Evolutionary conservation across 2,113 vertebrate species (phyloP).

Genomic region (Calonectris borealis): DNA sequence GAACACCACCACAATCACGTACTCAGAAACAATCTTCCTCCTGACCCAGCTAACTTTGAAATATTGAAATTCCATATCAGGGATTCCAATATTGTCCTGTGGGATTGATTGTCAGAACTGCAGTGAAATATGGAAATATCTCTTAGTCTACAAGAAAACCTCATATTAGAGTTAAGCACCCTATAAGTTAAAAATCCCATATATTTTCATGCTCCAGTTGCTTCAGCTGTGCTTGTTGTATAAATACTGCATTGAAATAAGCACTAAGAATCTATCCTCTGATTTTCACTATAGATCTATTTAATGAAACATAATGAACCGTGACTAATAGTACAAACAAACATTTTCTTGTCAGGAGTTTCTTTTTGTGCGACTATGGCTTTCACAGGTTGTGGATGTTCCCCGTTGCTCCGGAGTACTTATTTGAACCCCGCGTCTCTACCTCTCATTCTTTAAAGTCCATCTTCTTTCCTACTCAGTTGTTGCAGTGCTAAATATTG

Average conservation of each 20-base stretch:
- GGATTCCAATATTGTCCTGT: not conserved
- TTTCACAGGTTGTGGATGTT: not conserved
- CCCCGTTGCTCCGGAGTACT: not conserved
- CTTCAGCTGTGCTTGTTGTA: not conserved
- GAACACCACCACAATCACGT: not conserved
- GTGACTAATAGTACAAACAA: not conserved
- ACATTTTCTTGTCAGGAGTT: not conserved
- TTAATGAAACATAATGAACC: not conserved
- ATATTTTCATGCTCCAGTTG: not conserved
- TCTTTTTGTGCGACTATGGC: not conserved
- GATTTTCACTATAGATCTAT: not conserved
- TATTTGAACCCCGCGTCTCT: rapidly evolving
- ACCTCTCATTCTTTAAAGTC: not conserved
- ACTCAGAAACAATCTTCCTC: not conserved
- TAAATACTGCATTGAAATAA: not conserved
- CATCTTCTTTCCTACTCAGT: not conserved
- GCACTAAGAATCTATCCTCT: not conserved
- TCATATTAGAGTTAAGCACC: not conserved
- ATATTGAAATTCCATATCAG: conserved; percentile 20
- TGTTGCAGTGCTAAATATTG: not conserved
- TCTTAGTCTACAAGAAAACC: not conserved
- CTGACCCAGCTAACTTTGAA: not conserved
- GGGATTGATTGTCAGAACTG: conserved; percentile 2
- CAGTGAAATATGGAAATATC: not conserved
- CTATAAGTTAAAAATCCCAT: not conserved